A percentile compares a stretch with the other conserved stretches of the same genome.
Conservation (phyloP, 2,113 vertebrate genomes). For the Oplegnathus fasciatus region DNA sequence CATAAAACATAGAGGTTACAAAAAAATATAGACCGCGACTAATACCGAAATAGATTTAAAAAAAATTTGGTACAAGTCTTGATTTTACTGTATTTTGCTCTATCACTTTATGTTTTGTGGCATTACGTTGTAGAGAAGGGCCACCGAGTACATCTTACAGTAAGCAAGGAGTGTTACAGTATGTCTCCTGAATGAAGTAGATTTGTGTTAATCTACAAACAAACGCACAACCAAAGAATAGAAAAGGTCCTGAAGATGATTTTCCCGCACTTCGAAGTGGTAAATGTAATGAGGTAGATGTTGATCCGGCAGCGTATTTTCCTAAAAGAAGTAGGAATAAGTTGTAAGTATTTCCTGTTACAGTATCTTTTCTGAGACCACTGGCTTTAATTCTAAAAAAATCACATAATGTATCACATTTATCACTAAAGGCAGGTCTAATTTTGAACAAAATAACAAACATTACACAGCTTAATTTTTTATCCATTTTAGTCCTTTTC, state of each 20-base stretch:
- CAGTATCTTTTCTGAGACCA: not conserved
- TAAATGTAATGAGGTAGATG: not conserved
- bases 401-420: no score
- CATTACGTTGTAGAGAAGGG: not conserved
- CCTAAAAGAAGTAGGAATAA: not conserved
- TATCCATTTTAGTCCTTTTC: not conserved
- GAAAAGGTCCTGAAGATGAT: no score
- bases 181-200: not conserved
- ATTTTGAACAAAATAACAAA: not conserved
- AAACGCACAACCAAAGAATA: no score
- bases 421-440: not conserved
- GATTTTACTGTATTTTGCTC: no score
- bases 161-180: not conserved
- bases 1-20: no score
- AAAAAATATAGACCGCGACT: no score
- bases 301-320: not conserved
- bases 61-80: no score
- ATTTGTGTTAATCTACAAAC: no score
- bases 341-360: not conserved
- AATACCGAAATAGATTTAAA: no score
- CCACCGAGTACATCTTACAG: not conserved
- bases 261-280: no score
- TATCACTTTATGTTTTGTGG: not conserved
- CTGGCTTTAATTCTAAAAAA: not conserved
- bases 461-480: not conserved